phyloP scores from a whole-genome alignment of 92 coral and sea anemone species.

The Epizoanthus stellaris region DNA sequence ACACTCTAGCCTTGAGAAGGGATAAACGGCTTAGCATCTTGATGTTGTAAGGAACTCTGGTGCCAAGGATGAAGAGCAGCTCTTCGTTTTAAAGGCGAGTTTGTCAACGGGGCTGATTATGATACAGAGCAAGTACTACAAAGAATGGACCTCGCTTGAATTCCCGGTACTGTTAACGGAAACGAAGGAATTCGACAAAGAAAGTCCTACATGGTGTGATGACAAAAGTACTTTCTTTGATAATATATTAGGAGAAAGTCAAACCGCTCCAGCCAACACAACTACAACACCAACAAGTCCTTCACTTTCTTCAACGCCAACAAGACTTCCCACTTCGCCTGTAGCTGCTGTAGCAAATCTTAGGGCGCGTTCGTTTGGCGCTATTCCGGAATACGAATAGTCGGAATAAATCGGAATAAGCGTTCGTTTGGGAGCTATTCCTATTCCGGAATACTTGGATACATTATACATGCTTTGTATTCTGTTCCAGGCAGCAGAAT shows the following conservation, averaged over 20 bases:
- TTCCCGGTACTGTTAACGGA: background rate
- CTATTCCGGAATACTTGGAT: too few relatives aligned
- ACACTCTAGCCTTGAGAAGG: too few relatives aligned
- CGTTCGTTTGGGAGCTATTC: too few relatives aligned
- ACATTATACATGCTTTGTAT: too few relatives aligned
- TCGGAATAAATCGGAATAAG: too few relatives aligned
- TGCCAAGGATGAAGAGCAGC: conserved; percentile 6
- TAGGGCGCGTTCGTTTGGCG: too few relatives aligned
- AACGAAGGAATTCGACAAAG: background rate
- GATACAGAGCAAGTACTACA: conserved; percentile 1
- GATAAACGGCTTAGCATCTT: too few relatives aligned
- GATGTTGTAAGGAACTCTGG: background rate
- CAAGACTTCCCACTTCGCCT: too few relatives aligned
- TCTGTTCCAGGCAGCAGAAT: too few relatives aligned
- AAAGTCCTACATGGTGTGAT: background rate
- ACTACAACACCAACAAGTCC: conserved; percentile 2
- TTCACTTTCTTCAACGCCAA: background rate
- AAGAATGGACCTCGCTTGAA: conserved; percentile 24
- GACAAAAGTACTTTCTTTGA: background rate
- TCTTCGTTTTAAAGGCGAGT: conserved; percentile 10
- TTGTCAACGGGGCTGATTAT: background rate
- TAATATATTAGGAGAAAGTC: background rate
- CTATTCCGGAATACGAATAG: too few relatives aligned
- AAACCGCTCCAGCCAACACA: background rate
- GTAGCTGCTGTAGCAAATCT: too few relatives aligned